phyloP scores from a whole-genome alignment of 2,888 invertebrate species.

The Dicranocentrus wangi region DNA sequence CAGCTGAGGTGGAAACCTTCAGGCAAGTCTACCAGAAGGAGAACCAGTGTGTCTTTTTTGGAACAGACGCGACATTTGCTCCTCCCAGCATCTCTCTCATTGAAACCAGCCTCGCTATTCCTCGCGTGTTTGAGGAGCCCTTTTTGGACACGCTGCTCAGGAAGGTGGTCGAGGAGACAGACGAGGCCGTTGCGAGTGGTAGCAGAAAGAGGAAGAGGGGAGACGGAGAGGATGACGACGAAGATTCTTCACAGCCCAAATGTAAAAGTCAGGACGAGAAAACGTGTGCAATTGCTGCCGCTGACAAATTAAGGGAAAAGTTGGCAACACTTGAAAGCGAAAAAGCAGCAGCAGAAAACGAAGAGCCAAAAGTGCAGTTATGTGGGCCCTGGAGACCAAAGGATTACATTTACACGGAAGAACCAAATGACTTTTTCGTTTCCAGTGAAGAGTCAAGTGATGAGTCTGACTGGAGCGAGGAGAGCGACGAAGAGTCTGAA shows the following conservation, averaged over 20 bases:
- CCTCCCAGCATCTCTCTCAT: constrained; percentile 20
- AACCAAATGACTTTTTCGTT: constrained; percentile 42
- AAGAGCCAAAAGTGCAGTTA: no score
- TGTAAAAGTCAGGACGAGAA: no score
- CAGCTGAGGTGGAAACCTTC: no score
- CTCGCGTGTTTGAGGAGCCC: constrained; percentile 9
- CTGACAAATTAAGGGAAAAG: no score
- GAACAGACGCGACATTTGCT: constrained; percentile 24
- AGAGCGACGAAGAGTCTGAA: background rate
- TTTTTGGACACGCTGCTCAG: constrained; percentile 19
- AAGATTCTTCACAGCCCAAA: background rate
- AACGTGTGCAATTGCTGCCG: no score
- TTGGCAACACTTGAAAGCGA: no score
- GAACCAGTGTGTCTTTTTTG: constrained; percentile 50
- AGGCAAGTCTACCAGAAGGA: constrained; percentile 6
- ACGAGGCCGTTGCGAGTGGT: background rate
- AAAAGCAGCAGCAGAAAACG: no score
- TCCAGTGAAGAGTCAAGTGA: constrained; percentile 39
- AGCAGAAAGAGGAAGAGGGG: constrained; percentile 31
- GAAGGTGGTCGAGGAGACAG: background rate
- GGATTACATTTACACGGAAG: constrained; percentile 12
- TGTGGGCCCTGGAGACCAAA: no score
- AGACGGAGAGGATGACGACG: background rate
- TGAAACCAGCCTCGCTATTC: constrained; percentile 12
- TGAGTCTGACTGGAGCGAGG: constrained; percentile 12